phyloP scores from a whole-genome alignment of 2,888 invertebrate genomes.

The Lymantria dispar region DNA sequence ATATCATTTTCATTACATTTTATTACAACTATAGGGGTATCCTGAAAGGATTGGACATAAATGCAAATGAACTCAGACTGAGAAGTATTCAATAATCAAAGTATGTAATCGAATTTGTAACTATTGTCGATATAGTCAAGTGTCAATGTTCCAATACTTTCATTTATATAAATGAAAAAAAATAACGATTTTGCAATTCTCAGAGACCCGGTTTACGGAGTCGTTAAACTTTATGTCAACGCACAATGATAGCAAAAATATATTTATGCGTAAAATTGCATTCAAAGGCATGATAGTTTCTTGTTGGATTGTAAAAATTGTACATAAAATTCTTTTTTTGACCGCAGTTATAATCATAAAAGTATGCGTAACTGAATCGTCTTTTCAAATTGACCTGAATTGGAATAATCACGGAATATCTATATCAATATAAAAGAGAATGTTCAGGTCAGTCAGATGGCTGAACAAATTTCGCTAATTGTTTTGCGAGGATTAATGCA shows the following conservation, averaged over 20 bases:
- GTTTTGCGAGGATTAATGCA: neutral
- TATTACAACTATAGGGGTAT: no score
- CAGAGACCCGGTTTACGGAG: no score
- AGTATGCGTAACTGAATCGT: slow-evolving; percentile 10
- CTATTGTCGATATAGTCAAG: no score
- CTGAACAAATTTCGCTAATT: slow-evolving; percentile 11
- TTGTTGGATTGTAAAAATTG: neutral
- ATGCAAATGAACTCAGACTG: no score
- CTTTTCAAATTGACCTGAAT: slow-evolving; percentile 17
- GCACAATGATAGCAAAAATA: neutral
- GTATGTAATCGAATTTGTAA: no score
- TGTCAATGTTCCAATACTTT: no score
- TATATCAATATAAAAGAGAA: slow-evolving; percentile 18
- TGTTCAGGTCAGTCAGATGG: slow-evolving; percentile 5
- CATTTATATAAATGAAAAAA: no score
- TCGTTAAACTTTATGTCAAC: neutral
- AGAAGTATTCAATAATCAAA: no score
- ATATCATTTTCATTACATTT: no score
- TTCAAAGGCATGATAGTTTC: neutral
- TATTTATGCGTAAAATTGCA: neutral
- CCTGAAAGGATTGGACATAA: no score
- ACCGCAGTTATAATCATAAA: slow-evolving; percentile 14
- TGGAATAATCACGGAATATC: slow-evolving; percentile 16
- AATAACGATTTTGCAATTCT: no score
- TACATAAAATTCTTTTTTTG: slow-evolving; percentile 9